phyloP scores from a whole-genome alignment of 1,140 invertebrate species.

The Sycophaga agraensis region DNA sequence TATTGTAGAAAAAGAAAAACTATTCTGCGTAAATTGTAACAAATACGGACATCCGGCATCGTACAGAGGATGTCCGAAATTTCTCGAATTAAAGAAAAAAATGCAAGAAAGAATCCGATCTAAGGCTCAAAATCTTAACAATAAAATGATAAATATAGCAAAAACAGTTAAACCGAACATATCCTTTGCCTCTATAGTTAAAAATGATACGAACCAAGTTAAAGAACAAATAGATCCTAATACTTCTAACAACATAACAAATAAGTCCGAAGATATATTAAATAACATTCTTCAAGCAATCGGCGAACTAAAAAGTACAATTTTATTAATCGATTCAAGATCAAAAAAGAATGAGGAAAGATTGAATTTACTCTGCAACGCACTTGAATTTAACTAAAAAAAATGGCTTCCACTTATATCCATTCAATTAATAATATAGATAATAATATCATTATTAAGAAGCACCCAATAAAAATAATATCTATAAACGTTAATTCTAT shows the following conservation, averaged over 20 bases:
- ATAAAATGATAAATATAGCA: too few relatives aligned
- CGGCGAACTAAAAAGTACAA: background rate
- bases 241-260: background rate
- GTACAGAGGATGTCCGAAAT: constrained; percentile 25
- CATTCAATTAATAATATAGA: background rate
- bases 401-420: background rate
- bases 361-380: background rate
- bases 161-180: background rate
- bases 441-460: background rate
- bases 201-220: background rate
- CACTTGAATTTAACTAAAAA: background rate
- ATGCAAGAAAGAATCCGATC: background rate
- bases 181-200: background rate
- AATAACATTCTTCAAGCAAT: background rate
- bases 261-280: too few relatives aligned
- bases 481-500: constrained; percentile 31
- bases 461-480: constrained; percentile 26
- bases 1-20: background rate
- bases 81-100: background rate
- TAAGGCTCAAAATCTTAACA: background rate
- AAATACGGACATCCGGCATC: constrained; percentile 14
- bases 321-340: background rate
- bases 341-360: background rate
- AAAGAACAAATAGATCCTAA: background rate
- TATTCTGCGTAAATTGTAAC: constrained; percentile 24